Percentiles rank a stretch among this genome's conserved stretches.
phyloP scores from a whole-genome alignment of 2,888 invertebrate species.

The Dermolepida albohirtum region DNA sequence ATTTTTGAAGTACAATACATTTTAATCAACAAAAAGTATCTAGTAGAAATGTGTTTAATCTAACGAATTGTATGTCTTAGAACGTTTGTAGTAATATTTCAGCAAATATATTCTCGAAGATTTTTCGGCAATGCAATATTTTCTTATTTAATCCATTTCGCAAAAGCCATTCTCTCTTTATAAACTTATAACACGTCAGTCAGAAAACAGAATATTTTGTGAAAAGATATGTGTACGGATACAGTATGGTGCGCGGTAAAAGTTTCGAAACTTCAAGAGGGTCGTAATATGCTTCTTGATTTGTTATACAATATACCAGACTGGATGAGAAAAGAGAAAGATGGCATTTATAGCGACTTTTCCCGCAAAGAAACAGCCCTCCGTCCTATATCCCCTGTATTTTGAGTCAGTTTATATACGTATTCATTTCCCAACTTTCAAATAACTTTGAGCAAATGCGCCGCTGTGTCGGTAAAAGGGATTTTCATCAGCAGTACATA shows the following conservation, averaged over 20 bases:
- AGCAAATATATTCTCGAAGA: no score
- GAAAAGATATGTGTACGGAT: no score
- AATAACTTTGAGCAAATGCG: slow-evolving; percentile 10
- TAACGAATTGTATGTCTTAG: no score
- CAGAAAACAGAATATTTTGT: no score
- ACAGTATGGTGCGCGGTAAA: slow-evolving; percentile 1
- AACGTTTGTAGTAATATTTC: no score
- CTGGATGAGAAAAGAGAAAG: slow-evolving; percentile 4
- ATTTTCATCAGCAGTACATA: slow-evolving; percentile 20
- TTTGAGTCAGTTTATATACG: neutral
- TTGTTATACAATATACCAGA: slow-evolving; percentile 7
- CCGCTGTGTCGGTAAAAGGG: neutral
- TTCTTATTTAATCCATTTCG: no score
- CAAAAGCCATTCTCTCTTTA: no score
- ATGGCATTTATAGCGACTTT: slow-evolving; percentile 11
- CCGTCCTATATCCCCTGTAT: neutral
- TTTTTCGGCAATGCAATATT: no score
- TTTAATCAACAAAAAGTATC: no score
- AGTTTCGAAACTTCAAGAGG: slow-evolving; percentile 14
- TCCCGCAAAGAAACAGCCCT: neutral
- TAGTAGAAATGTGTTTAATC: no score
- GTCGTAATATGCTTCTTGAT: slow-evolving; percentile 3
- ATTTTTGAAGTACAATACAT: no score
- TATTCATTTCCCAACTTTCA: slow-evolving; percentile 13
- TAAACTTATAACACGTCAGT: no score